Conservation (phyloP, 2,113 vertebrate species). For the Aplodontia rufa region DNA sequence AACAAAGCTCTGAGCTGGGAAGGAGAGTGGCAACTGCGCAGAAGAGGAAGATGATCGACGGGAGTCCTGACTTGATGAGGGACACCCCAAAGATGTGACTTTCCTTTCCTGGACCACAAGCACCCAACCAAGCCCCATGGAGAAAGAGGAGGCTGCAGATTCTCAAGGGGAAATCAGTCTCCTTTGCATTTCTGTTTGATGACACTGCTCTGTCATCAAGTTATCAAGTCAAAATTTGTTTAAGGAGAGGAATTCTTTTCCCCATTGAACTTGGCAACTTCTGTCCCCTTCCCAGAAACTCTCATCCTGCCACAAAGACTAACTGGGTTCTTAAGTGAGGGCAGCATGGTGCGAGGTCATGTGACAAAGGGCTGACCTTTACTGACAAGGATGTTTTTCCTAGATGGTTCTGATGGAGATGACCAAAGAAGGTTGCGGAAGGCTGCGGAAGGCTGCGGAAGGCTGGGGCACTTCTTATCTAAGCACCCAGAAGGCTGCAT, state of each 20-base stretch:
- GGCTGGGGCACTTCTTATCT: slow-evolving; percentile 76
- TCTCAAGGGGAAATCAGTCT: background rate
- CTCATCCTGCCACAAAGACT: background rate
- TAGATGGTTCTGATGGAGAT: slow-evolving; percentile 70
- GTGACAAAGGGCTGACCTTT: slow-evolving; percentile 48
- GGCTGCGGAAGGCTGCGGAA: background rate
- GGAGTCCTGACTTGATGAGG: background rate
- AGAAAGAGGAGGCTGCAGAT: background rate
- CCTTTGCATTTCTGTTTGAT: background rate
- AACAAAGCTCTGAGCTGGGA: background rate
- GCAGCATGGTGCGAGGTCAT: background rate
- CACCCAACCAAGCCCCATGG: rapidly evolving
- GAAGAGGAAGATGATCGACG: rapidly evolving
- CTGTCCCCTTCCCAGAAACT: background rate
- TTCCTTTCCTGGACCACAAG: background rate
- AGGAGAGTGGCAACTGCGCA: background rate
- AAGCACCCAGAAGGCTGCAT: slow-evolving; percentile 60
- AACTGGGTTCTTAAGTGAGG: background rate
- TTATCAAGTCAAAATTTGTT: slow-evolving; percentile 23
- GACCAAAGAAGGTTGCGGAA: slow-evolving; percentile 43
- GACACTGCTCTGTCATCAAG: slow-evolving; percentile 64
- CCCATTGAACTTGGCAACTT: background rate
- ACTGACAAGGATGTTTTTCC: slow-evolving; percentile 69
- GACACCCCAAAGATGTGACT: background rate
- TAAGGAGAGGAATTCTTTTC: slow-evolving; percentile 62